Base-by-base conservation (phyloP, 2,888 invertebrate species). In the Apantesis nais region DNA sequence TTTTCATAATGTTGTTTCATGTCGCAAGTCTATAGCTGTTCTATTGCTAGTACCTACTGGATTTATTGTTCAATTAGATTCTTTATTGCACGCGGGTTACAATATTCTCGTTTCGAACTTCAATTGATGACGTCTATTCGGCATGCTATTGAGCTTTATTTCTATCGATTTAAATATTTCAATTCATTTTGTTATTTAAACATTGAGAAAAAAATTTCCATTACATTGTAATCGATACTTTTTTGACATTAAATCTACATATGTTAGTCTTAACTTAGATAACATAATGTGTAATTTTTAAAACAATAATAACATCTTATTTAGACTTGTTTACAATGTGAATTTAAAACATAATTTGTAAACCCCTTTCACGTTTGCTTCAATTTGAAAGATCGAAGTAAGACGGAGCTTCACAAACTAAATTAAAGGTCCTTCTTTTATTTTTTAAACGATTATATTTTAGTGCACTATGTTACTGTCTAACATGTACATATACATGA, bases 321-420 rank as follows among this genome's bases (percentile, higher is more conserved):
- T 81, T 79, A 74, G 78, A 74, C 80, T 83, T 80, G 79, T 84
- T 73, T 78, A 71, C 72, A 52, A 52, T 2, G 48, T 63, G 68
- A 74, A 76, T 75, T 75, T 48, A 65, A 74, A 78, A 71, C 69
- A 74, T 75, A 69, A 72, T 83, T 83, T 71, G 64, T 69, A 74
- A 63, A 88, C 74, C 80, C 85, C 29, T 63, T 80, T 87, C 89
- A 89, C 89, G 88, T 88, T 77, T 80, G 60, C 72, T 71, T 52
- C 73, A 88, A 86, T 81, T 84, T 85, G 85, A 83, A 81, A 85
- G 87, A 85, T 86, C 87, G 81, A 78, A 77, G 73, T 78, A 68
- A 83, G 76, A 82, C 80, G 78, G 82, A 84, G 81, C 85, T 79
- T 82, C 86, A 85, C 79, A 80, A 90, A 91, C 90, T 81, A 78